These are phyloP conservation scores for Dolichopus griseipennis DNA, from an alignment of 2,888 invertebrate genomes.

Conservation along the genomic window DNA sequence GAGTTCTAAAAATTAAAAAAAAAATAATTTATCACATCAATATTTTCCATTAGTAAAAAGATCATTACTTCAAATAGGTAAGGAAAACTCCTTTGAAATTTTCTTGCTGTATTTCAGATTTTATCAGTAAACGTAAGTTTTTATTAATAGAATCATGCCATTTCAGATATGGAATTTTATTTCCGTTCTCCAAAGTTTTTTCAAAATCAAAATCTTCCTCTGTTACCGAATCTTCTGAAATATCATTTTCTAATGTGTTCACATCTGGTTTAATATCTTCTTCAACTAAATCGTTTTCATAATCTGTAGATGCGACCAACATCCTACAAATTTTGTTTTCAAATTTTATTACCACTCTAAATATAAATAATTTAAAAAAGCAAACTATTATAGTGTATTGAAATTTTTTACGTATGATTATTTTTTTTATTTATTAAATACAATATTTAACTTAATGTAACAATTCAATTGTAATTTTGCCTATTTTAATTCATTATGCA, in stretches of 20 bases:
- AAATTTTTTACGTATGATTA: too few relatives aligned
- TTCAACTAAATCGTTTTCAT: neutral
- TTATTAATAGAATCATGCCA: neutral
- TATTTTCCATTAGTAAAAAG: too few relatives aligned
- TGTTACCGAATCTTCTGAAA: neutral
- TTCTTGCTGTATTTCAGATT: neutral
- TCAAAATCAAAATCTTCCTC: neutral
- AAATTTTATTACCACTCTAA: too few relatives aligned
- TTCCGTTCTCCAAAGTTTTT: neutral
- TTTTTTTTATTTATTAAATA: too few relatives aligned
- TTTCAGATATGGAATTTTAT: neutral
- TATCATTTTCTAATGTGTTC: neutral
- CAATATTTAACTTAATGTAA: too few relatives aligned
- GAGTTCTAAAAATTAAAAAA: neutral
- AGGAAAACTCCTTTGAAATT: neutral
- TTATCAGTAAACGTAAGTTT: neutral
- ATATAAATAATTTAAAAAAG: too few relatives aligned
- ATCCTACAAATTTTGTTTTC: neutral
- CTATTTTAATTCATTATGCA: too few relatives aligned
- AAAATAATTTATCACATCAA: neutral
- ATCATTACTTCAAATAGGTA: neutral
- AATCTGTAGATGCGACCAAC: neutral
- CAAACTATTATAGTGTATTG: too few relatives aligned
- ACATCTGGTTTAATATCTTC: neutral
- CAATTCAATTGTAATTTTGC: too few relatives aligned